Base-by-base conservation (phyloP, 2,797 vertebrate genomes). In the Babyrousa celebensis region DNA sequence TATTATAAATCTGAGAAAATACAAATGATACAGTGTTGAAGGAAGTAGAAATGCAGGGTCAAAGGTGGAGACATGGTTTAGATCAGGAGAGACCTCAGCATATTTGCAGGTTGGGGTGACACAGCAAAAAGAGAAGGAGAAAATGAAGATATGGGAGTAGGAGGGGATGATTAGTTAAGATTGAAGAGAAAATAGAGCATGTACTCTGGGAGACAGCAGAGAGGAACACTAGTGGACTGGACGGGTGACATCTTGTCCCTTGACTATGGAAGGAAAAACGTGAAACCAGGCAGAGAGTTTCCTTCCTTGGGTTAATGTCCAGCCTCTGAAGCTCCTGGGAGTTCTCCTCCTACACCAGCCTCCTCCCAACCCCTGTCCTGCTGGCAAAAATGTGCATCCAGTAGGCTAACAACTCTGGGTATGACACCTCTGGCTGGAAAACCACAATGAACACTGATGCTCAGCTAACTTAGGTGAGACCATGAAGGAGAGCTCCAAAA, bases 1-100 rank as follows among this genome's bases (percentile, higher is more conserved):
- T 62, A 68, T 12, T 21, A 43, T 63, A 94, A 89, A 29, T 65
- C 32, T 93, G 58, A 86, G 78, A 72, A 70, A 29, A 63, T 68
- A 67, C 23, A 12, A 80, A 20, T 56, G 75, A 70, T 29, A 54
- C 0, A 84, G 20, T 32, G 20, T 67, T 67, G 25, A 72, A 20
- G 67, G 36, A 94, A 48, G 40, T 17, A 65, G 54, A 91, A 43
- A 67, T 16, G 2, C 2, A 56, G 70, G 15, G 63, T 85, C 52
- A 67, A 67, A 36, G 32, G 67, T 16, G 18, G n/a, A 87, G 75
- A 52, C 6, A 14, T 12, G 52, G 65, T 91, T 54, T 60, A 72
- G 83, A 90, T 78, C 0, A 93, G 48, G 52, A 90, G 62, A 80
- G 15, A 89, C 20, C 40, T 4, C 2, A 83, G 62, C 10, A 8